Base-by-base conservation (phyloP, 2,888 invertebrate species). In the Chrysomela aeneicollis region DNA sequence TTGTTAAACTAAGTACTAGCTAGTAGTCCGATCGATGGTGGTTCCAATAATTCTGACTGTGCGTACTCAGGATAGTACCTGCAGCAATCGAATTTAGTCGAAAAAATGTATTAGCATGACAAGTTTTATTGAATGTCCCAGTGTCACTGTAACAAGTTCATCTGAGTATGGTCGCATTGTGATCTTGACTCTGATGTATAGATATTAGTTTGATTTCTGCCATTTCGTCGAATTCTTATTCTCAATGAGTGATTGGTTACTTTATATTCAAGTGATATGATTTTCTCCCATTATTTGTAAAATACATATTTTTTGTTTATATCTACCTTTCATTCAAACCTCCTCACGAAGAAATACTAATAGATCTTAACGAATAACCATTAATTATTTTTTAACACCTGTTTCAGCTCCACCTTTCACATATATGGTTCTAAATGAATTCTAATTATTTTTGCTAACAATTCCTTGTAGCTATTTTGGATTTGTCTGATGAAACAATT, bases 281-380 rank as follows among this genome's bases (percentile, higher is more conserved):
- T 65, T 65, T 65, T 59, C 59, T 62, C 59, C 65, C 54, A 54
- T 65, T 65, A 65, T 59, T 65, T 65, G 62, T 65, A 65, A 65
- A 65, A 65, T 65, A 65, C 61, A 65, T 65, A 65, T 65, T 65
- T 65, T 65, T 65, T 64, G 64, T 59, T 64, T 64, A 60, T 35
- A 10, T n/a, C 12, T 32, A 52, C 52, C 15, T 54, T 35, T 59
- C 21, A 12, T 35, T 21, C 0, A 19, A 32, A 18, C 12, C 17
- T 10, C 17, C 30, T 18, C 22, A 17, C n/a, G n/a, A n/a, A n/a
- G n/a, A n/a, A n/a, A n/a, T n/a, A n/a, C n/a, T n/a, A n/a, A n/a
- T n/a, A n/a, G n/a, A n/a, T n/a, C n/a, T n/a, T n/a, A n/a, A n/a
- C n/a, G n/a, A n/a, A n/a, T n/a, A n/a, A n/a, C n/a, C n/a, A n/a